Evolutionary conservation across 2,113 vertebrate species (phyloP).

Genomic region (Periophthalmodon schlosseri): DNA sequence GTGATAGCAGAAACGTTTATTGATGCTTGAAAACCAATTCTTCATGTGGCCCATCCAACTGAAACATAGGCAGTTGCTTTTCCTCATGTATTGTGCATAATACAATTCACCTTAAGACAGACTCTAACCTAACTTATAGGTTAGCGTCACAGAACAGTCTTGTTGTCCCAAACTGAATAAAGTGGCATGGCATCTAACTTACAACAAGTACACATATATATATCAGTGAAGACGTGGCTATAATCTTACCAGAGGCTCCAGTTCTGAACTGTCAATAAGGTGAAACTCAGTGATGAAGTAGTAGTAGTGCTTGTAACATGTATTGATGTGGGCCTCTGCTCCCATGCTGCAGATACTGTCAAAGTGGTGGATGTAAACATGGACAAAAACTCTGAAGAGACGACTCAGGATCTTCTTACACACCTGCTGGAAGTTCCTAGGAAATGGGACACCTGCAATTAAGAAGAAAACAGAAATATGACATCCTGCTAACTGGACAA

Average conservation of each 20-base stretch:
- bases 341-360: slow-evolving; percentile 96
- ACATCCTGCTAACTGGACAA: background rate
- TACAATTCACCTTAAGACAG: slow-evolving; percentile 1
- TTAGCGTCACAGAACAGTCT: no score
- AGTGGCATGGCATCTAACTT: background rate
- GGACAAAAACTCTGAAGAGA: slow-evolving; percentile 95
- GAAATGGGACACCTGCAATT: slow-evolving; percentile 89
- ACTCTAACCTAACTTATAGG: no score
- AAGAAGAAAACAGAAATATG: slow-evolving; percentile 10
- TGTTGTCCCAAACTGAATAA: no score
- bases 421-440: slow-evolving; percentile 97
- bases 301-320: slow-evolving; percentile 98
- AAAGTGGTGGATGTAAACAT: slow-evolving; percentile 98
- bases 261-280: slow-evolving; percentile 91
- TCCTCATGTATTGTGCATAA: background rate
- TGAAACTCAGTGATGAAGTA: slow-evolving; percentile 97
- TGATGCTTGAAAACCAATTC: slow-evolving; percentile 16
- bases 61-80: background rate
- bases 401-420: slow-evolving; percentile 97
- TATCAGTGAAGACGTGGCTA: background rate
- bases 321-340: slow-evolving; percentile 96
- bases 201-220: background rate
- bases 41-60: slow-evolving; percentile 17
- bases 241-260: slow-evolving; percentile 91
- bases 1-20: slow-evolving; percentile 20